Evolutionary conservation across 2,797 vertebrate species (phyloP).

Genomic region (Glossophaga mutica): DNA sequence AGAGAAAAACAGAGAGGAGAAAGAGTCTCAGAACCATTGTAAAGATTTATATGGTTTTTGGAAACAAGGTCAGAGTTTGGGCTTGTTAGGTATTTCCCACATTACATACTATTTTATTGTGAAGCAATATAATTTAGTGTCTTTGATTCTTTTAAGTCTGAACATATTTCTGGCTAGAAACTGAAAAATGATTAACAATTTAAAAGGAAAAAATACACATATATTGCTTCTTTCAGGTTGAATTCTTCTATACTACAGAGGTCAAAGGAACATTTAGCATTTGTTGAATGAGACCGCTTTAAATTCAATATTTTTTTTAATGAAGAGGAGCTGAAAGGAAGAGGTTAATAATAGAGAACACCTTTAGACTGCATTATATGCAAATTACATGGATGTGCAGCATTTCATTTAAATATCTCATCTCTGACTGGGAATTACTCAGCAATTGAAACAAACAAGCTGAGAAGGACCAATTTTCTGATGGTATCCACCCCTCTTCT

Average conservation of each 20-base stretch:
- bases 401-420: slow-evolving; percentile 46
- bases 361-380: slow-evolving; percentile 15
- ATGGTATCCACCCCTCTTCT: slow-evolving; percentile 24
- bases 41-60: not conserved
- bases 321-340: not conserved
- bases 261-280: not conserved
- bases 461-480: slow-evolving; percentile 57
- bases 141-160: not conserved
- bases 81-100: not conserved
- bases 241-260: not conserved
- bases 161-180: slow-evolving; percentile 10
- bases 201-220: not conserved
- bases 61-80: not conserved
- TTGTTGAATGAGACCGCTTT: slow-evolving; percentile 32
- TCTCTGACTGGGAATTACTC: slow-evolving; percentile 42
- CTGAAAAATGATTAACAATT: not conserved
- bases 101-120: not conserved
- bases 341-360: slow-evolving; percentile 8
- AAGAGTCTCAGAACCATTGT: not conserved
- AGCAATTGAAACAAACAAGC: not conserved
- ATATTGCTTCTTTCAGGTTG: not conserved
- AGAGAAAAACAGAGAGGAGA: not conserved
- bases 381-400: not conserved
- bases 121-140: not conserved
- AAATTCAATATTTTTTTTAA: slow-evolving; percentile 1